Evolutionary conservation across 2,888 invertebrate species (phyloP).

Genomic region (Phaonia tiefii): DNA sequence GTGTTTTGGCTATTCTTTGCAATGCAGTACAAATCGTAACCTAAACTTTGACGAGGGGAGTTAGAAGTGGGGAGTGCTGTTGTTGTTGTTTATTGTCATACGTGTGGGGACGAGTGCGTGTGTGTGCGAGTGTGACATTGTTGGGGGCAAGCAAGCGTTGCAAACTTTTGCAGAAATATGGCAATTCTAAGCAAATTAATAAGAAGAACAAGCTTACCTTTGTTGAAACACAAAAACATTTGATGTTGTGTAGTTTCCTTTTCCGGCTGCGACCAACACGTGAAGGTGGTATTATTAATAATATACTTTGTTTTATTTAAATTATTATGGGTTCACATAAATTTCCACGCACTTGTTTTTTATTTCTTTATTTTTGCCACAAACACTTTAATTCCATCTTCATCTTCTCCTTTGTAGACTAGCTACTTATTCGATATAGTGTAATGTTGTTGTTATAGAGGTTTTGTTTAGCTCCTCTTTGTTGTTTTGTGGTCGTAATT

Average conservation of each 20-base stretch:
- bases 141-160: constrained; percentile 27
- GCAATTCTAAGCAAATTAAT: constrained; percentile 15
- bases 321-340: no score
- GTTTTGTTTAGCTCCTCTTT: neutral
- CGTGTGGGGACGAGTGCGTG: neutral
- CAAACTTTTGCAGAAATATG: constrained; percentile 22
- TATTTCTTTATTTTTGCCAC: neutral
- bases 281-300: no score
- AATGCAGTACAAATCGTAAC: neutral
- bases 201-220: constrained; percentile 23
- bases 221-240: neutral
- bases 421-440: neutral
- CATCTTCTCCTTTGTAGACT: neutral
- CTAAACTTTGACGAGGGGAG: constrained; percentile 21
- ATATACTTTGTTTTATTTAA: no score
- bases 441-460: neutral
- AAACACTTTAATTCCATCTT: neutral
- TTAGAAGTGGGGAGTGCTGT: neutral
- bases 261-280: no score
- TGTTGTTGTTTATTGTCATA: no score
- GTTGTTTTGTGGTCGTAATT: constrained; percentile 1
- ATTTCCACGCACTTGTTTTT: neutral
- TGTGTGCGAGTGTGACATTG: constrained; percentile 4
- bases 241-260: neutral
- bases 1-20: neutral